Evolutionary conservation across 2,113 vertebrate species (phyloP).

Genomic region (Actenoides hombroni): DNA sequence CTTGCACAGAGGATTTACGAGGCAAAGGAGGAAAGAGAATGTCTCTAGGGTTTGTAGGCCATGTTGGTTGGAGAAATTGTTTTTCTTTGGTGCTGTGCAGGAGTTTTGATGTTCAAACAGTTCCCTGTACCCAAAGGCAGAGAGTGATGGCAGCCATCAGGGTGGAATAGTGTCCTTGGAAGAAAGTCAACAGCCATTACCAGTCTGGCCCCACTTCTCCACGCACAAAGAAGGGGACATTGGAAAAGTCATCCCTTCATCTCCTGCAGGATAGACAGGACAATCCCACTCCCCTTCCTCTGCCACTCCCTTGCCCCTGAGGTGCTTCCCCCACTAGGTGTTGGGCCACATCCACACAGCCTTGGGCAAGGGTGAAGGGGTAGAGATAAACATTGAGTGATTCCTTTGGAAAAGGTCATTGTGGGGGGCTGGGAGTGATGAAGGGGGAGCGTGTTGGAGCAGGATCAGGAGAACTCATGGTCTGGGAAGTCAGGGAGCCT

Average conservation of each 20-base stretch:
- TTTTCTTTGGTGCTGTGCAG: not conserved
- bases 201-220: not conserved
- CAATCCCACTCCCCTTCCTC: not conserved
- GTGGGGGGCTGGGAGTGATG: not conserved
- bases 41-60: not conserved
- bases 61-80: not conserved
- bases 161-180: not conserved
- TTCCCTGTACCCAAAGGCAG: not conserved
- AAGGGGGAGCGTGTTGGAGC: not conserved
- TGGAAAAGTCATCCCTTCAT: not conserved
- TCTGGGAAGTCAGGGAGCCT: not conserved
- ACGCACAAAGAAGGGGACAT: not conserved
- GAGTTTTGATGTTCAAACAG: not conserved
- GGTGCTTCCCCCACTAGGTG: fast-evolving
- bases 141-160: not conserved
- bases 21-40: not conserved
- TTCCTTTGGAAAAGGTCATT: not conserved
- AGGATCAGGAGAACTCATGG: not conserved
- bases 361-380: not conserved
- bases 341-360: not conserved
- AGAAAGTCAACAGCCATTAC: not conserved
- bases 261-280: not conserved
- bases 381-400: not conserved
- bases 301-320: not conserved
- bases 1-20: not conserved